phyloP scores from a whole-genome alignment of 1,140 invertebrate species.

The Vanessa atalanta region DNA sequence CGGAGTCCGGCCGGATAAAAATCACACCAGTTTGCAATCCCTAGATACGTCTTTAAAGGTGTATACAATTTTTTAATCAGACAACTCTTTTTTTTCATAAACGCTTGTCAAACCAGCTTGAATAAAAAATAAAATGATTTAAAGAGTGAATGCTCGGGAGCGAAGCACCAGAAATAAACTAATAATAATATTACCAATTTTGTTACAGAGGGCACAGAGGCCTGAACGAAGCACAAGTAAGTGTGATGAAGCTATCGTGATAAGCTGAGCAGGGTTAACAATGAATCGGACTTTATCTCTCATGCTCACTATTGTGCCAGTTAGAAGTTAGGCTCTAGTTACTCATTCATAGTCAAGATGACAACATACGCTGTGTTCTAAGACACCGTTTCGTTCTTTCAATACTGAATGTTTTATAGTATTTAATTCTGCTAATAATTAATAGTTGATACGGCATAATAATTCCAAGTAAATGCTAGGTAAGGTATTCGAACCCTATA shows the following conservation, averaged over 20 bases:
- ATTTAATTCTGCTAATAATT: conserved; percentile 8
- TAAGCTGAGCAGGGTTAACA: conserved; percentile 72
- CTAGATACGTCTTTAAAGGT: too few species aligned
- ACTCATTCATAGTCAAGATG: conserved; percentile 8
- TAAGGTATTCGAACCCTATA: conserved; percentile 42
- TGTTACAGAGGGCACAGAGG: conserved; percentile 65
- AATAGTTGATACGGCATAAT: conserved; percentile 19
- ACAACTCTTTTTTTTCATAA: too few species aligned
- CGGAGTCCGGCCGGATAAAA: too few species aligned
- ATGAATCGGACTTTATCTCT: conserved; percentile 64
- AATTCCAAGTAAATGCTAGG: conserved; percentile 29
- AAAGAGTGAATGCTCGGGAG: too few species aligned
- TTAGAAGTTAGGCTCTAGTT: conserved; percentile 64
- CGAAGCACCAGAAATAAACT: too few species aligned
- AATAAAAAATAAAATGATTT: too few species aligned
- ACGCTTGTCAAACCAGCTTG: too few species aligned
- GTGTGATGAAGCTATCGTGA: conserved; percentile 53
- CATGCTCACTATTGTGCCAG: conserved; percentile 77
- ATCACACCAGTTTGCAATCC: too few species aligned
- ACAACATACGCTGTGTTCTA: not conserved
- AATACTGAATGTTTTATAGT: conserved; percentile 14
- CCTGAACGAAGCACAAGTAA: conserved; percentile 48
- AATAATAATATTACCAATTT: not conserved
- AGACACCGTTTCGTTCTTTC: conserved; percentile 7
- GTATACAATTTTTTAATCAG: too few species aligned